Conservation (phyloP, 35 echinoderm and acorn worm genomes). For the Apostichopus japonicus region DNA sequence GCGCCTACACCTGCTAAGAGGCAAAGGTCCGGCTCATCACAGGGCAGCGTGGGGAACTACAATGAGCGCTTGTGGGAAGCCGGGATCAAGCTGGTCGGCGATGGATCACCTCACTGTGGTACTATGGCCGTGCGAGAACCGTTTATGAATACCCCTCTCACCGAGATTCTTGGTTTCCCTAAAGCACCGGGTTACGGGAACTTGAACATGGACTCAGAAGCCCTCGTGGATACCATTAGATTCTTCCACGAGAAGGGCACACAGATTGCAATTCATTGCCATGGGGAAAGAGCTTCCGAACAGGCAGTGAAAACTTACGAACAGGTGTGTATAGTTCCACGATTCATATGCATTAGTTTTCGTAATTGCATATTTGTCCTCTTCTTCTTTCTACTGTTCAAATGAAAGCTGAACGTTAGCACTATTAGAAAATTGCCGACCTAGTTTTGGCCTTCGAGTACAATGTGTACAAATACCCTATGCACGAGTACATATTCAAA, state of each 20-base stretch:
- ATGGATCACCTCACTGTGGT: conserved; percentile 79
- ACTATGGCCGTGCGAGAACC: conserved; percentile 55
- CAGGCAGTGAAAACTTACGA: conserved; percentile 49
- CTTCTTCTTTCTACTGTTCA: too few species aligned
- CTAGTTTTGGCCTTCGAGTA: too few species aligned
- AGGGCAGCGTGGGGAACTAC: conserved; percentile 38
- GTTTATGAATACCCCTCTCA: conserved; percentile 38
- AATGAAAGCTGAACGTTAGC: too few species aligned
- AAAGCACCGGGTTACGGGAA: conserved; percentile 46
- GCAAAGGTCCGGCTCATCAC: neutral
- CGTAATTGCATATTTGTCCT: neutral
- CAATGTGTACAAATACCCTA: too few species aligned
- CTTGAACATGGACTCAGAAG: conserved; percentile 28
- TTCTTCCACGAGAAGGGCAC: conserved; percentile 22
- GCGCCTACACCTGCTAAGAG: neutral
- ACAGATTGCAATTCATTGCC: conserved; percentile 60
- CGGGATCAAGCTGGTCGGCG: conserved; percentile 60
- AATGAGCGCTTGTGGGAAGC: conserved; percentile 40
- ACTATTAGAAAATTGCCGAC: too few species aligned
- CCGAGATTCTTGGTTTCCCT: conserved; percentile 61
- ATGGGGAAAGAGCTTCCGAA: conserved; percentile 47
- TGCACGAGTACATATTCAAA: too few species aligned
- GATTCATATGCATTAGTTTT: neutral
- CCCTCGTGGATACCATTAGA: conserved; percentile 46
- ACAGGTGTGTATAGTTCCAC: conserved; percentile 32